phyloP scores from a whole-genome alignment of 2,888 invertebrate genomes.

The Listrodromus nycthemerus region DNA sequence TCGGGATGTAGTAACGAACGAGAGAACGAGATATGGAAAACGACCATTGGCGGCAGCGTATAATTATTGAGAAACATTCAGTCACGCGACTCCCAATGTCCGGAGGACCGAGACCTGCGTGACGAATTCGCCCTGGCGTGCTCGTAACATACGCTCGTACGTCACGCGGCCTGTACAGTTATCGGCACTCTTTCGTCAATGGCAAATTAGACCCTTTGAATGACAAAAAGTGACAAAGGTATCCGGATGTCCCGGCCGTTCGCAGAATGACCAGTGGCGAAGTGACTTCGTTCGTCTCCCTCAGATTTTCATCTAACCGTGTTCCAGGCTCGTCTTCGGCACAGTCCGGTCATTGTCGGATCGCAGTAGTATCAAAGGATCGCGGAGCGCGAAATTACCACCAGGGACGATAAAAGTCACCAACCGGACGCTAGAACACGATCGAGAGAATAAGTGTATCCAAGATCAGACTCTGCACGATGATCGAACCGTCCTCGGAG shows the following conservation, averaged over 20 bases:
- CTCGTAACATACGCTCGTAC: not conserved
- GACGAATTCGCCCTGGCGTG: not conserved
- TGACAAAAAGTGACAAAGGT: not conserved
- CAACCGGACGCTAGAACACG: conserved; percentile 5
- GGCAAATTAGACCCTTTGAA: not conserved
- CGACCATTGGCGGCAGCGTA: not conserved
- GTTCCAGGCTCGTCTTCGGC: not conserved
- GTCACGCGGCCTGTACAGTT: not conserved
- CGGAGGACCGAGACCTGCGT: not conserved
- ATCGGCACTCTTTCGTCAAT: conserved; percentile 2
- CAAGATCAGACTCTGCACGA: not conserved
- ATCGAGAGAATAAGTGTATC: conserved; percentile 7
- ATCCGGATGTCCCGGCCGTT: not conserved
- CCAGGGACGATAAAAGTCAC: conserved; percentile 26
- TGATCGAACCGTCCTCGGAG: conserved; percentile 63
- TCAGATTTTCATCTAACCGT: not conserved
- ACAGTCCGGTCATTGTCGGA: conserved; percentile 27
- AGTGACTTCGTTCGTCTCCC: not conserved
- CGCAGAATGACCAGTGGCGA: not conserved
- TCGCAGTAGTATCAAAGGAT: not conserved
- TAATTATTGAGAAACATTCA: conserved; percentile 26
- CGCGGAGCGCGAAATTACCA: conserved; percentile 22
- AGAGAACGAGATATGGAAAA: conserved; percentile 14
- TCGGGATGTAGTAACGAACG: not conserved
- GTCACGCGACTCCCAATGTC: conserved; percentile 30